phyloP scores from a whole-genome alignment of 35 echinoderm and acorn worm genomes.

The Anneissia japonica region DNA sequence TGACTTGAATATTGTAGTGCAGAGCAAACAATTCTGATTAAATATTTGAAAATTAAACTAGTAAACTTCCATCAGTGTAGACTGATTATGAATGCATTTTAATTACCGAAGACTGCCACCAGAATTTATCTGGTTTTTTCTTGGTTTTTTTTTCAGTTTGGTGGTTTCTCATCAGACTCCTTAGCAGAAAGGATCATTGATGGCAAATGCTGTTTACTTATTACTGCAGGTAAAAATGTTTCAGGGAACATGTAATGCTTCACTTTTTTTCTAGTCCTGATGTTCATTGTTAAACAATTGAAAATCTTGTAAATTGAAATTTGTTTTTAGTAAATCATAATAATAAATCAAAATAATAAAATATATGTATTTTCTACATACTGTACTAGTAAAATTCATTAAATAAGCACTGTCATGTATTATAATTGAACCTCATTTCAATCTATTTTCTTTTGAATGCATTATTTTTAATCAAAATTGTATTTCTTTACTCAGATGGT shows the following conservation, averaged over 20 bases:
- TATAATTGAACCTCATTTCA: too few species aligned
- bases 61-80: too few species aligned
- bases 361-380: too few species aligned
- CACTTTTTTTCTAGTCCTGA: neutral
- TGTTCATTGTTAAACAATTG: neutral
- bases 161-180: slow-evolving; percentile 90
- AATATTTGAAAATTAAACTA: too few species aligned
- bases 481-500: slow-evolving; percentile 59
- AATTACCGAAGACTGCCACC: too few species aligned
- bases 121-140: too few species aligned
- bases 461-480: neutral
- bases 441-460: too few species aligned
- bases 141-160: slow-evolving; percentile 70
- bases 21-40: too few species aligned
- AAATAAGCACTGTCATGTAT: too few species aligned
- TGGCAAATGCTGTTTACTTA: slow-evolving; percentile 58
- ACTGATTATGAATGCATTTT: too few species aligned
- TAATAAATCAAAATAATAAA: neutral
- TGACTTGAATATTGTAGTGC: too few species aligned
- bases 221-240: slow-evolving; percentile 67
- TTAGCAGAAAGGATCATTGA: slow-evolving; percentile 86
- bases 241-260: neutral
- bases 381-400: too few species aligned
- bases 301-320: neutral
- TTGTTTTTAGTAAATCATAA: neutral